These are phyloP conservation scores for Lepidotrigona ventralis DNA, from an alignment of 1,140 invertebrate species.

Conservation along the genomic window DNA sequence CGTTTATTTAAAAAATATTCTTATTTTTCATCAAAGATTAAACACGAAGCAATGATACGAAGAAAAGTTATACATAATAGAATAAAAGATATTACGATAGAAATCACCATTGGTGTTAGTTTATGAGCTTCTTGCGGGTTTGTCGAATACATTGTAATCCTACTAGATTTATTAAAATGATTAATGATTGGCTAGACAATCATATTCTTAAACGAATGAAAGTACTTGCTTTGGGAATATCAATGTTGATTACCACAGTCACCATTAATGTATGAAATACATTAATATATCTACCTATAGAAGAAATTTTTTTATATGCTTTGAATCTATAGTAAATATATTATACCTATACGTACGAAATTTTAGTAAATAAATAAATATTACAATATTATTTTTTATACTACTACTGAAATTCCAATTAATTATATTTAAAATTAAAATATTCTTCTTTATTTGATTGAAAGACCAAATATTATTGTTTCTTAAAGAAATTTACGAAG, in stretches of 20 bases:
- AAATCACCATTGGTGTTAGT: slow-evolving; percentile 17
- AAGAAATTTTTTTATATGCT: background rate
- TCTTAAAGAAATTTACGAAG: too few relatives aligned
- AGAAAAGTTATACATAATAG: background rate
- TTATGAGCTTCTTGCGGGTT: slow-evolving; percentile 19
- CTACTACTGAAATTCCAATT: too few relatives aligned
- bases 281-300: background rate
- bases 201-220: slow-evolving; percentile 23
- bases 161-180: slow-evolving; percentile 48
- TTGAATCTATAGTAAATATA: slow-evolving; percentile 10
- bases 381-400: too few relatives aligned
- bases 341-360: too few relatives aligned
- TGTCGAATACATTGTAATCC: slow-evolving; percentile 1
- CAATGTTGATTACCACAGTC: slow-evolving; percentile 27
- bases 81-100: background rate
- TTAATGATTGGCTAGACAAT: slow-evolving; percentile 14
- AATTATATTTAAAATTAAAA: too few relatives aligned
- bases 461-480: too few relatives aligned
- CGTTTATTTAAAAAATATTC: background rate
- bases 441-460: too few relatives aligned
- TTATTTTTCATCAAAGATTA: background rate
- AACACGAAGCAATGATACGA: background rate
- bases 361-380: too few relatives aligned
- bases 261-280: background rate
- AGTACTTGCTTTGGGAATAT: slow-evolving; percentile 10